Evolutionary conservation across 2,888 invertebrate species (phyloP).

Genomic region (Oeneis ivallda): DNA sequence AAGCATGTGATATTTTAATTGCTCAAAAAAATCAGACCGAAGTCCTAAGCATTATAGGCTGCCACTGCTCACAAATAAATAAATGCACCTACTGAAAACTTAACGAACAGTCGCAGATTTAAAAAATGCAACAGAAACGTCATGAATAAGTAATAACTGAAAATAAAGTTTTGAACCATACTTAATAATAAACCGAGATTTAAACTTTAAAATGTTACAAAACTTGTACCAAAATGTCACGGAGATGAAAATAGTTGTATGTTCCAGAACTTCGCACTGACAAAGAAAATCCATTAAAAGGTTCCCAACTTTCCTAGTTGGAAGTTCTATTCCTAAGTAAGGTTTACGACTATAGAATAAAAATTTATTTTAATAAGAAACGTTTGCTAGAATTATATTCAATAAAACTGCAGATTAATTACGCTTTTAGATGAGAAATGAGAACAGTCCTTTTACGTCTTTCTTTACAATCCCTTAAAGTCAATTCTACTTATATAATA

Average conservation of each 20-base stretch:
- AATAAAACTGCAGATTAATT: too few relatives aligned
- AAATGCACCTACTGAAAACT: too few relatives aligned
- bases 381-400: background rate
- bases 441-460: too few relatives aligned
- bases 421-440: too few relatives aligned
- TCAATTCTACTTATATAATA: too few relatives aligned
- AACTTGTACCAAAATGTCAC: slow-evolving; percentile 35
- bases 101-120: background rate
- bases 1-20: too few relatives aligned
- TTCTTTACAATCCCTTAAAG: background rate
- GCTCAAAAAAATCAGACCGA: too few relatives aligned
- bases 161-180: background rate
- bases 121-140: background rate
- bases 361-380: slow-evolving; percentile 17
- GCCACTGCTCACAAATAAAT: too few relatives aligned
- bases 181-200: slow-evolving; percentile 29
- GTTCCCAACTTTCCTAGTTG: slow-evolving; percentile 35
- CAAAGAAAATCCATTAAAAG: slow-evolving; percentile 39
- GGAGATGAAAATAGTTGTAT: slow-evolving; percentile 35
- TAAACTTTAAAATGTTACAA: slow-evolving; percentile 29
- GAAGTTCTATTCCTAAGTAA: slow-evolving; percentile 36
- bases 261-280: slow-evolving; percentile 31
- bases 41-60: too few relatives aligned
- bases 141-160: background rate
- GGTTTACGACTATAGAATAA: slow-evolving; percentile 28